Evolutionary conservation across 2,888 invertebrate genomes (phyloP).

Genomic region (Xanthorhoe designata): DNA sequence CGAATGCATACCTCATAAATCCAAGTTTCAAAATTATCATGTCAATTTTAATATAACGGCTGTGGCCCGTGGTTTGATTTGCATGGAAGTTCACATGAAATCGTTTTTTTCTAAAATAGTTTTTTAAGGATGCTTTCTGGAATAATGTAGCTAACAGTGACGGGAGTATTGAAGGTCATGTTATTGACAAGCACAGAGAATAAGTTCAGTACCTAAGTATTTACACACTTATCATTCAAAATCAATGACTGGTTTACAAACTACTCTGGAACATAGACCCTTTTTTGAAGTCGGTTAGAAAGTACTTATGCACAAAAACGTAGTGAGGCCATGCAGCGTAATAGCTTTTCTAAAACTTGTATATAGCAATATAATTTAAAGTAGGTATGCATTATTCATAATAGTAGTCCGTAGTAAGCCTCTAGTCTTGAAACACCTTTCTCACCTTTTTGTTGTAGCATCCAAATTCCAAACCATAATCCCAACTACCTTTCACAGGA

Average conservation of each 20-base stretch:
- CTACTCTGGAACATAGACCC: too few species aligned
- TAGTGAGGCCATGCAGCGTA: too few species aligned
- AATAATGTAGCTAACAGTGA: neutral
- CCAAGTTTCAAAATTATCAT: neutral
- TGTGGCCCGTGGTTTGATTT: neutral
- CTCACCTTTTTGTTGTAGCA: neutral
- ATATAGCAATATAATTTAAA: too few species aligned
- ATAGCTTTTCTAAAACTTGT: too few species aligned
- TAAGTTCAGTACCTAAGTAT: too few species aligned
- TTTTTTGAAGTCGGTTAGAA: too few species aligned
- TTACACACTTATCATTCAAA: too few species aligned
- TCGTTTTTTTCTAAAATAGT: neutral
- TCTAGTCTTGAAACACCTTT: neutral
- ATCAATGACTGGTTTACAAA: too few species aligned
- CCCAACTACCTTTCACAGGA: neutral
- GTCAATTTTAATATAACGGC: neutral
- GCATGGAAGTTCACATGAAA: neutral
- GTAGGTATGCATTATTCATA: neutral
- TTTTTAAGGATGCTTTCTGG: neutral
- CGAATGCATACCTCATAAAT: slow-evolving; percentile 5
- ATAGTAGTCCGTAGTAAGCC: too few species aligned
- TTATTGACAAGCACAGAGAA: too few species aligned
- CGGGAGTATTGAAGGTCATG: too few species aligned
- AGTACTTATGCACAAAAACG: too few species aligned
- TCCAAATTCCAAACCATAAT: neutral